These are phyloP conservation scores for Hydraecia micacea DNA, from an alignment of 2,888 invertebrate genomes.

Conservation along the genomic window DNA sequence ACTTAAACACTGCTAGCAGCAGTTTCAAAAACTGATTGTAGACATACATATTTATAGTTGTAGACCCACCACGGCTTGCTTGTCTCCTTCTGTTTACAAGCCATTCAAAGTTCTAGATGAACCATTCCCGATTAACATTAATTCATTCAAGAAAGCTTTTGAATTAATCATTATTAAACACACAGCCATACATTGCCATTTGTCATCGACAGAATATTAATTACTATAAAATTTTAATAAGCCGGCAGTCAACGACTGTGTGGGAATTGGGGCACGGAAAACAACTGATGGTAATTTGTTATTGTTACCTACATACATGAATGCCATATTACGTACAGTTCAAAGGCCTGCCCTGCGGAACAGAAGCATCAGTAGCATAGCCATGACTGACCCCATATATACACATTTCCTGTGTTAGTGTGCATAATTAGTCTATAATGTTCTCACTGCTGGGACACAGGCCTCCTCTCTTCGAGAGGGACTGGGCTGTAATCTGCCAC, in stretches of 20 bases:
- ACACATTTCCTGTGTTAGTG: background rate
- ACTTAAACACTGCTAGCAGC: background rate
- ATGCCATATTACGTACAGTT: conserved; percentile 1
- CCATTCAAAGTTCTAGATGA: background rate
- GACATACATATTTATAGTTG: background rate
- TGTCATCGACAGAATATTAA: conserved; percentile 55
- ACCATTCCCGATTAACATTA: background rate
- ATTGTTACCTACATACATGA: conserved; percentile 23
- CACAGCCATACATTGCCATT: conserved; percentile 26
- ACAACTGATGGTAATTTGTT: conserved; percentile 37
- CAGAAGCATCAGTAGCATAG: background rate
- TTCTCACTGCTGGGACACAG: background rate
- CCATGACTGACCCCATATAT: background rate
- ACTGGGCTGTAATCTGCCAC: too few species aligned
- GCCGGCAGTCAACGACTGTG: conserved; percentile 31
- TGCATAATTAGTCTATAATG: background rate
- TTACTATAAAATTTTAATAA: conserved; percentile 31
- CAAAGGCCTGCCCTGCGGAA: conserved; percentile 2
- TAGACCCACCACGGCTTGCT: background rate
- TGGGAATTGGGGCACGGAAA: conserved; percentile 41
- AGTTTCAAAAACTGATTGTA: background rate
- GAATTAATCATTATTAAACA: conserved; percentile 31
- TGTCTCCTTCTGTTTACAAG: background rate
- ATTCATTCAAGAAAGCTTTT: conserved; percentile 17
- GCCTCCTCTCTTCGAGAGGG: background rate